These are phyloP conservation scores for Yponomeuta malinellus DNA, from an alignment of 2,888 invertebrate species.

Conservation along the genomic window DNA sequence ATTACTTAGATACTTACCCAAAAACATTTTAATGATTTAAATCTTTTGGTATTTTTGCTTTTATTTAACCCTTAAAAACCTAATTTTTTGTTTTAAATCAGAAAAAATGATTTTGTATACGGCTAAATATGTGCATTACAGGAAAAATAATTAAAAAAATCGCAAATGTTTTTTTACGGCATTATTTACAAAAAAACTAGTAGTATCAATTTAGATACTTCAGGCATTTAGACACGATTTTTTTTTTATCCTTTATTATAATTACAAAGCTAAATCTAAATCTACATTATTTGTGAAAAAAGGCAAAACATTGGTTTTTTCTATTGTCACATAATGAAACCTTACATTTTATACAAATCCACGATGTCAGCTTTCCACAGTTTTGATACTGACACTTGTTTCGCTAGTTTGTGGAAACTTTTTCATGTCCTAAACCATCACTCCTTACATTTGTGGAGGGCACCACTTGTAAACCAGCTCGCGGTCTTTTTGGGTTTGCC, in stretches of 20 bases:
- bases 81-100: too few species aligned
- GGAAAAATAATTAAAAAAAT: too few species aligned
- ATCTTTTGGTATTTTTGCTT: too few species aligned
- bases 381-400: slow-evolving; percentile 5
- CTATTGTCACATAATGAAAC: slow-evolving; percentile 4
- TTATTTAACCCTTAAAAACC: too few species aligned
- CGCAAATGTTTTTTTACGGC: background rate
- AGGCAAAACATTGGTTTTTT: background rate
- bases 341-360: background rate
- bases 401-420: background rate
- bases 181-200: background rate
- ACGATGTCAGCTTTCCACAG: background rate
- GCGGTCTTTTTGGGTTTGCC: too few species aligned
- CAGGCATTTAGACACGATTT: too few species aligned
- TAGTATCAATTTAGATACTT: background rate
- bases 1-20: background rate
- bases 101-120: too few species aligned
- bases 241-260: background rate
- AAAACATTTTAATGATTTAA: too few species aligned
- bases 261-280: background rate
- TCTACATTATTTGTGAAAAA: too few species aligned
- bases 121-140: too few species aligned
- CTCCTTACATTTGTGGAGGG: background rate
- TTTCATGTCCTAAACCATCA: slow-evolving; percentile 3
- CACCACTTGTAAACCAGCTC: background rate